Evolutionary conservation across 92 coral and sea anemone species (phyloP), one percentile per base, ranked within the genome.

Genomic region (Pocillopora meandrina): DNA sequence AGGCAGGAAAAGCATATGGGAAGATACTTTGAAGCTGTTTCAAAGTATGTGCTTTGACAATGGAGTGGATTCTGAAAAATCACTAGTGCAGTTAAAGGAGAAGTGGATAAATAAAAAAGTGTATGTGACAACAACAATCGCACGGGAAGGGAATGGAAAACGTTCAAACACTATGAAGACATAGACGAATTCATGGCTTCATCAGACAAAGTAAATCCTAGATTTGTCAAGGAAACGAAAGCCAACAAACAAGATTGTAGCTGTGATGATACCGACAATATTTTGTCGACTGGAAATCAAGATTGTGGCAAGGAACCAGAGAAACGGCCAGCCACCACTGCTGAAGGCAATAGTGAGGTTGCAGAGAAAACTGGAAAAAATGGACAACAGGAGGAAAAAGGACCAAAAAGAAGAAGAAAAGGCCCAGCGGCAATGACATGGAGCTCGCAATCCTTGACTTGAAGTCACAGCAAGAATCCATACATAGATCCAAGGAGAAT

Each of bases 181-280:
- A 78, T 83, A 20, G 85, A 82, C 81, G 91, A 82, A 64, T 88
- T 88, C 66, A 77, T 77, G 84, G 31, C 63, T 57, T 65, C 76
- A 19, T 87, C 83, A 75, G 87, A 78, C 85, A 84, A 78, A 84
- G 88, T 84, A 56, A 74, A 83, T 85, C 91, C 88, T n/a, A 72
- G 83, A 85, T 88, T 88, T 78, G 88, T 84, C 62, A 78, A 88
- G 76, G 84, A 88, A 84, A 88, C 85, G 55, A 81, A 81, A 81
- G 68, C 84, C 69, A 33, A 31, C 76, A 69, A 70, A 81, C 77
- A 81, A 58, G 77, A 81, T 70, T 57, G 77, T 52, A 80, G 75
- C 76, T 80, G 75, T 7, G 77, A 81, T 17, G 77, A 81, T 81
- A 81, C 77, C 59, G 76, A 74, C 73, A 64, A 74, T 83, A 62